phyloP scores from a whole-genome alignment of 2,797 vertebrate species.

The Chelidonichthys spinosus region DNA sequence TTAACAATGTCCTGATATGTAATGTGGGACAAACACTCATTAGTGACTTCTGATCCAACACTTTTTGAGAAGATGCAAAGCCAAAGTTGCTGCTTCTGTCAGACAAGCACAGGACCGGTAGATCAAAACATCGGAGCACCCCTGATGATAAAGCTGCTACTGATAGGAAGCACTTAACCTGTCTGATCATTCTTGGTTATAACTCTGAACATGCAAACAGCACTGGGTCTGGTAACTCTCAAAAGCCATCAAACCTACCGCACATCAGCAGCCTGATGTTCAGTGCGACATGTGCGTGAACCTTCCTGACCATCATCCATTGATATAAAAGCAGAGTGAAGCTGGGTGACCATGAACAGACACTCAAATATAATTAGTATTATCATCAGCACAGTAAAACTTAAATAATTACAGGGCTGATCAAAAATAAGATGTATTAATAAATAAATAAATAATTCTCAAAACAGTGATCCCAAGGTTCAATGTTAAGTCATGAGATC shows the following conservation, averaged over 20 bases:
- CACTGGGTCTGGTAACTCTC: slow-evolving; percentile 75
- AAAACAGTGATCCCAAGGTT: not conserved
- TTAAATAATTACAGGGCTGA: not conserved
- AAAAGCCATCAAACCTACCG: slow-evolving; percentile 63
- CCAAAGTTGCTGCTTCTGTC: slow-evolving; percentile 26
- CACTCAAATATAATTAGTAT: not conserved
- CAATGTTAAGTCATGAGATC: not conserved
- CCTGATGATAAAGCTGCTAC: slow-evolving; percentile 70
- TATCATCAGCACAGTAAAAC: not conserved
- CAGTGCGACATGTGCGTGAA: slow-evolving; percentile 27
- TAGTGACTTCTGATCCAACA: slow-evolving; percentile 3
- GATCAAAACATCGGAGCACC: slow-evolving; percentile 75
- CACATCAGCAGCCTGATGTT: slow-evolving; percentile 31
- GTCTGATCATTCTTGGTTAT: slow-evolving; percentile 69
- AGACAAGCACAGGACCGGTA: slow-evolving; percentile 37
- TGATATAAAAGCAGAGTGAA: slow-evolving; percentile 11
- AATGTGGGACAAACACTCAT: slow-evolving; percentile 1
- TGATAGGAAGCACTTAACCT: slow-evolving; percentile 80
- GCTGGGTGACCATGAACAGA: not conserved
- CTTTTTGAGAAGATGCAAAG: slow-evolving; percentile 17
- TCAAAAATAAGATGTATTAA: not conserved
- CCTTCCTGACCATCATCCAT: slow-evolving; percentile 25
- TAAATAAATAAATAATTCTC: not conserved
- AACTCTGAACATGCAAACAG: slow-evolving; percentile 77
- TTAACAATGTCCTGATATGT: not conserved